Evolutionary conservation across 1,140 invertebrate species (phyloP).

Genomic region (Formica selysi): DNA sequence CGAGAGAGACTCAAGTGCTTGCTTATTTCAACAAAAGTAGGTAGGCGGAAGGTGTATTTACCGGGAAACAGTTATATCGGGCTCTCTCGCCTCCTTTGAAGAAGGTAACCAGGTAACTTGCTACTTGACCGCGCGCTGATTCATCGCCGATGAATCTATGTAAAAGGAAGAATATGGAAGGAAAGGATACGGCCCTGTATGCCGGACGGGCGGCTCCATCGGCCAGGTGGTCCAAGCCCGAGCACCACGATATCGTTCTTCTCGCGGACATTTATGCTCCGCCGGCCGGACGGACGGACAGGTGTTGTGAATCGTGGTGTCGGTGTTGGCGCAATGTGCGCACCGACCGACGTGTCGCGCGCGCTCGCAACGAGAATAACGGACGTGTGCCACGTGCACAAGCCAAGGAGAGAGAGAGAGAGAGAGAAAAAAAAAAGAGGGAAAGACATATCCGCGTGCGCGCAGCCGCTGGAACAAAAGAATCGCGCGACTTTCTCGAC

Average conservation of each 20-base stretch:
- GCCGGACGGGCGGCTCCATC: constrained; percentile 22
- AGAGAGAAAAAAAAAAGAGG: too few species aligned
- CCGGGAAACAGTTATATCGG: neutral
- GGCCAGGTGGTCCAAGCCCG: constrained; percentile 59
- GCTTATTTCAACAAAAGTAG: constrained; percentile 32
- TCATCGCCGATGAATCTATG: too few species aligned
- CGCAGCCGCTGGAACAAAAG: constrained; percentile 35
- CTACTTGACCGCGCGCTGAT: neutral
- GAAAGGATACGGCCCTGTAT: constrained; percentile 38
- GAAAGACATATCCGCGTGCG: constrained; percentile 9
- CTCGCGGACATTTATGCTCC: constrained; percentile 57
- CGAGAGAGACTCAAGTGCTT: neutral
- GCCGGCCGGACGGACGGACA: constrained; percentile 32
- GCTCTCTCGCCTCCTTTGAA: neutral
- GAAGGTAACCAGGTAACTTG: constrained; percentile 8
- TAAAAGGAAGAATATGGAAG: neutral
- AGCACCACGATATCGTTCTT: constrained; percentile 58
- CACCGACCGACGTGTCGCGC: constrained; percentile 58
- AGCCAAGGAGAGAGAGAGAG: neutral
- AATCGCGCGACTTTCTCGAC: constrained; percentile 37
- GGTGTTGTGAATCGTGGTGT: constrained; percentile 56
- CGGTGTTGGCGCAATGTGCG: constrained; percentile 55
- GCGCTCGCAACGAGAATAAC: constrained; percentile 51
- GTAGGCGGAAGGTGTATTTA: neutral
- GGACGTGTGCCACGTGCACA: constrained; percentile 52